Percentiles rank a stretch among this genome's conserved stretches.
These are phyloP conservation scores for Penaeus indicus DNA, from an alignment of 1,140 invertebrate species.

Conservation along the genomic window DNA sequence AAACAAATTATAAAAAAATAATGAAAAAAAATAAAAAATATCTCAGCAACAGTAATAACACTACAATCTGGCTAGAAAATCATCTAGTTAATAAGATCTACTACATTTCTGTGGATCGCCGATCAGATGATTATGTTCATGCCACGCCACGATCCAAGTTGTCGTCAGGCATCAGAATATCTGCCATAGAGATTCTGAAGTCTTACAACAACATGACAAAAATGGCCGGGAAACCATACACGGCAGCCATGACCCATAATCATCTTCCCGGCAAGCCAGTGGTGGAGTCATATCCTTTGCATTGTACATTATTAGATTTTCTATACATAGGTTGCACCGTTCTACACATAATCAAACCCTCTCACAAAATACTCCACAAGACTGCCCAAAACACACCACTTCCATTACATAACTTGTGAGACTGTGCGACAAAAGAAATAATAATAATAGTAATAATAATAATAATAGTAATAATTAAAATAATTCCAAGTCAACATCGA, in stretches of 20 bases:
- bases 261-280: not conserved
- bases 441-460: too few relatives aligned
- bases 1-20: too few relatives aligned
- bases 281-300: not conserved
- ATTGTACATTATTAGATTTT: conserved; percentile 11
- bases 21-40: conserved; percentile 35
- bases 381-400: conserved; percentile 59
- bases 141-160: too few relatives aligned
- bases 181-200: too few relatives aligned
- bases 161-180: too few relatives aligned
- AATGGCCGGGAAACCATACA: not conserved
- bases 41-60: conserved; percentile 48
- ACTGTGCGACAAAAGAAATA: conserved; percentile 55
- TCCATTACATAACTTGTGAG: conserved; percentile 53
- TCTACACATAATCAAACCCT: conserved; percentile 54
- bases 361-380: conserved; percentile 44
- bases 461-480: too few relatives aligned
- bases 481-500: conserved; percentile 50
- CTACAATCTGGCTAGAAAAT: conserved; percentile 57
- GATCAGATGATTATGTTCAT: conserved; percentile 22
- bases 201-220: not conserved
- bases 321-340: conserved; percentile 45
- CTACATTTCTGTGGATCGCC: conserved; percentile 38
- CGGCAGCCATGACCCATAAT: conserved; percentile 3
- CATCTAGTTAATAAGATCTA: conserved; percentile 38